Base-by-base conservation (phyloP, 1,140 invertebrate species). In the Prorops nasuta region DNA sequence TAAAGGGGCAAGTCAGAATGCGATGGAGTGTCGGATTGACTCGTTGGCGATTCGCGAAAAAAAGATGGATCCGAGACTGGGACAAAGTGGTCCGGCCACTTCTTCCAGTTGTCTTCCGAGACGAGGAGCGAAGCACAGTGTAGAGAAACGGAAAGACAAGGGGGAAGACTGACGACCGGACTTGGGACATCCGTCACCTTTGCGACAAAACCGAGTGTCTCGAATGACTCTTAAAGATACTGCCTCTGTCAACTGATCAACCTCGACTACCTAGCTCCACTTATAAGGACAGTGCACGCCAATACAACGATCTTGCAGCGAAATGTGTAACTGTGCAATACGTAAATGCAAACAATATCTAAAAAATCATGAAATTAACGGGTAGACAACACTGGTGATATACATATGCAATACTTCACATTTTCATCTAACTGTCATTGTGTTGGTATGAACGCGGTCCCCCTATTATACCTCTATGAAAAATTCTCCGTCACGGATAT, bases 11-110 rank as follows among this genome's bases (percentile, higher is more conserved):
- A n/a, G n/a, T n/a, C n/a, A 55, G 60, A 71, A 73, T 70, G 65
- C 64, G 56, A 54, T 56, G 51, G 60, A 58, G 68, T 67, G 66
- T 67, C 52, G 68, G 72, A 76, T 76, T 76, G 69, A 76, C 72
- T 74, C 66, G 70, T 74, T 63, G 67, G 57, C 57, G 67, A 64
- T 60, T 63, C 17, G 57, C 45, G 52, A 60, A 60, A 54, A 61
- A 58, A 56, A 59, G 51, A 44, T 43, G 45, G 41, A 44, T 38
- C 15, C 40, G 39, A 44, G 48, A 61, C 57, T 58, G 50, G 66
- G 67, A 74, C 68, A 69, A 76, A 76, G 73, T 74, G 71, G 71
- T 74, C 70, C 56, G 63, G 61, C 72, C 68, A 70, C 69, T 72
- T 71, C 58, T 69, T 71, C 62, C 53, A 56, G 59, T 66, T 66